Base-by-base conservation (phyloP, 2,797 vertebrate species). In the Leptoclinus maculatus region DNA sequence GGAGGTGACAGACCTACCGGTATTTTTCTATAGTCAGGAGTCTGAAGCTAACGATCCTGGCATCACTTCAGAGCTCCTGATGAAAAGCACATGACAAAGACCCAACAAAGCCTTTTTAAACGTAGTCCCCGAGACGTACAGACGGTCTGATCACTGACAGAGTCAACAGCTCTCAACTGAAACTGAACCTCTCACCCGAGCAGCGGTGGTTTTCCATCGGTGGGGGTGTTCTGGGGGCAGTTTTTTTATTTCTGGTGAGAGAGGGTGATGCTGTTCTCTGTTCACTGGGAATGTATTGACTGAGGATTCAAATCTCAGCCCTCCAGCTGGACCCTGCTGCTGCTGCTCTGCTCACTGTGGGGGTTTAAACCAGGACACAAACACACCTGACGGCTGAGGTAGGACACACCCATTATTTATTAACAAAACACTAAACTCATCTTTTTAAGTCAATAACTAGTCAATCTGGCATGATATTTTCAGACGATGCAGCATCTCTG, bases 81-180 rank as follows among this genome's bases (percentile, higher is more conserved):
- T 97, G 96, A 95, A 95, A 97, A 97, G 96, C 97, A 97, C 91
- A 96, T 97, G 97, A 97, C 90, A 27, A 82, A 71, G 92, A 59
- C 66, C 77, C 93, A 96, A 96, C 95, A 95, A 96, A 92, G 95
- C 91, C 79, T 47, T 85, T 91, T 96, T 95, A 96, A 94, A 94
- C 93, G 93, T 76, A 87, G 93, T 95, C 91, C 90, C 57, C 36
- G 82, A 94, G 95, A 96, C 93, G 11, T 58, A 58, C 94, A 93
- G 93, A 94, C 92, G 94, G 93, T 93, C 94, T 95, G 95, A 96
- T 95, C 93, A 93, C 95, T 76, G 82, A 78, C n/a, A 67, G 66
- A 83, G 59, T 66, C 39, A 82, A 94, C 91, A 95, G 95, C 94
- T 94, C 92, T 89, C 94, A 92, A 94, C 87, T 96, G 92, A 92